Percentiles rank a stretch among this genome's conserved stretches.
Conservation (phyloP, 2,113 vertebrate genomes). For the Pangasianodon hypophthalmus region DNA sequence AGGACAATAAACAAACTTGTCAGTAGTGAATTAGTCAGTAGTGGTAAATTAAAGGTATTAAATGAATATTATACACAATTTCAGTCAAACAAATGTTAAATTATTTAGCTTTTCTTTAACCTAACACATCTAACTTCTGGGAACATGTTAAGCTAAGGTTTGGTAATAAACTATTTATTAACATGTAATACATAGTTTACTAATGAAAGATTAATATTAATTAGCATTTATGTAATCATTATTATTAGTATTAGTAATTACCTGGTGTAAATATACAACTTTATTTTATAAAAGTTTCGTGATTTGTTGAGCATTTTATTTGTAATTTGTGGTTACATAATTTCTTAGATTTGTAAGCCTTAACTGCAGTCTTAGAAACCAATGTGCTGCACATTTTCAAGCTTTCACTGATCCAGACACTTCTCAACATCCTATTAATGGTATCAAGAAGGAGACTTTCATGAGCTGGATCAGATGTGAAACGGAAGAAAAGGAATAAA, state of each 20-base stretch:
- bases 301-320: too few relatives aligned
- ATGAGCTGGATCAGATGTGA: too few relatives aligned
- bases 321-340: too few relatives aligned
- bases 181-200: neutral
- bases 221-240: neutral
- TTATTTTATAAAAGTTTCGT: too few relatives aligned
- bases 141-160: neutral
- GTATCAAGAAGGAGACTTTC: too few relatives aligned
- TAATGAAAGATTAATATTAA: neutral
- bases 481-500: too few relatives aligned
- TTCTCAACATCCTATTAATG: too few relatives aligned
- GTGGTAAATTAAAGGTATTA: neutral
- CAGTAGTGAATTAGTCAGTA: neutral
- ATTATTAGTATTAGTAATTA: too few relatives aligned
- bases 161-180: neutral
- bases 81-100: neutral
- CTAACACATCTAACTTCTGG: neutral
- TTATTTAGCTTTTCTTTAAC: neutral
- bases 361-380: neutral
- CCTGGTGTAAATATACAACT: too few relatives aligned
- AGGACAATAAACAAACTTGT: too few relatives aligned
- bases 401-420: neutral
- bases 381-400: too few relatives aligned
- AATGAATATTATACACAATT: neutral
- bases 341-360: neutral